phyloP scores from a whole-genome alignment of 64 coral and sea anemone species.

The Montipora foliosa region DNA sequence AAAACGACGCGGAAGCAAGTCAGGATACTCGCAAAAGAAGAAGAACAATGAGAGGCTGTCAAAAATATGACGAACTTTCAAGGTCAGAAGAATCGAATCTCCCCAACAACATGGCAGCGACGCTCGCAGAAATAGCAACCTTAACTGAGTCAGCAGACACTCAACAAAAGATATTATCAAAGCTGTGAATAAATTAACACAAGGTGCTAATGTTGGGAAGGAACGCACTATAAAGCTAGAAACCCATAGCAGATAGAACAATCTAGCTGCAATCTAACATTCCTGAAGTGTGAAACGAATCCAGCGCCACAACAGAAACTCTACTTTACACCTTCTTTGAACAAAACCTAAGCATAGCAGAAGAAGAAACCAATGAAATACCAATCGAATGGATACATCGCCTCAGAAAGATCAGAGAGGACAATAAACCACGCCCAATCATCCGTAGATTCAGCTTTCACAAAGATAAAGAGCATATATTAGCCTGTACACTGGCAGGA shows the following conservation, averaged over 20 bases:
- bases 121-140: not conserved
- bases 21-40: not conserved
- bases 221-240: not conserved
- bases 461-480: not conserved
- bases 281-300: not conserved
- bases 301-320: not conserved
- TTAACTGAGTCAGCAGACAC: not conserved
- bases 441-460: not conserved
- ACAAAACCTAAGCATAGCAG: not conserved
- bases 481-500: not conserved
- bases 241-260: not conserved
- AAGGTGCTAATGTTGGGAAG: not conserved
- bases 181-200: not conserved
- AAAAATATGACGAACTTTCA: not conserved
- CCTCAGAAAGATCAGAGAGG: not conserved
- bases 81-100: not conserved
- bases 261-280: not conserved
- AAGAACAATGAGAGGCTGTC: not conserved
- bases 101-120: not conserved
- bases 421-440: not conserved
- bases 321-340: not conserved
- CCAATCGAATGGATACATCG: not conserved
- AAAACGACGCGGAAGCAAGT: not conserved
- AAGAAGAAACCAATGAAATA: conserved; percentile 11
- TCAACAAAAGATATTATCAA: not conserved